phyloP scores from a whole-genome alignment of 2,113 vertebrate species.

The Mandrillus leucophaeus region DNA sequence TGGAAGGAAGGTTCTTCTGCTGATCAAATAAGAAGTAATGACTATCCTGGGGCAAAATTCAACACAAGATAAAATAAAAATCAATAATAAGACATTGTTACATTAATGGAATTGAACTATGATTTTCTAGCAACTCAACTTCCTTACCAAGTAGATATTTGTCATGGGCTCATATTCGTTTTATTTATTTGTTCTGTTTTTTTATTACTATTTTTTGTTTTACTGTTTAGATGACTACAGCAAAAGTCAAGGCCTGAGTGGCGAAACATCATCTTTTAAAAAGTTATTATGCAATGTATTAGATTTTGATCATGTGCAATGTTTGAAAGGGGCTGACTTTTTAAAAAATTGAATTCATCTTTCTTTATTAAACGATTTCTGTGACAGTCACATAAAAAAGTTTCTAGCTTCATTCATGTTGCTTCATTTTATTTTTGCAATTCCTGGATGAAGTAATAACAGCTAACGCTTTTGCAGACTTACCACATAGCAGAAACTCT shows the following conservation, averaged over 20 bases:
- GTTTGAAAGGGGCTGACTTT: conserved; percentile 16
- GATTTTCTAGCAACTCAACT: conserved; percentile 44
- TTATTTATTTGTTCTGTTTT: not conserved
- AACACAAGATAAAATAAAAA: conserved; percentile 62
- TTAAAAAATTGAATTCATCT: not conserved
- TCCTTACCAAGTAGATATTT: conserved; percentile 24
- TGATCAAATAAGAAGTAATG: conserved; percentile 47
- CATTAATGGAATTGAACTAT: conserved; percentile 29
- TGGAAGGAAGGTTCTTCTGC: not conserved
- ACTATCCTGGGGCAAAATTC: conserved; percentile 47
- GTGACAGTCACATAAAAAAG: not conserved
- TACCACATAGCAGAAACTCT: not conserved
- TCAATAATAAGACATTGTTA: conserved; percentile 51
- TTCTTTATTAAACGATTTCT: not conserved
- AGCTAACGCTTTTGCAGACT: not conserved
- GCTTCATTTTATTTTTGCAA: not conserved
- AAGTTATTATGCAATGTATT: not conserved
- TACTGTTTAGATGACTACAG: not conserved
- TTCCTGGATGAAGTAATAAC: not conserved
- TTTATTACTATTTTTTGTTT: not conserved
- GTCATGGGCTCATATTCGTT: not conserved
- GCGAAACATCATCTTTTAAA: not conserved
- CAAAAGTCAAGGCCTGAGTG: not conserved
- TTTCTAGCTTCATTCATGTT: not conserved
- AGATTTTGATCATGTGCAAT: not conserved